These are phyloP conservation scores for Rapana venosa DNA, from an alignment of 2,888 invertebrate species.

Conservation along the genomic window DNA sequence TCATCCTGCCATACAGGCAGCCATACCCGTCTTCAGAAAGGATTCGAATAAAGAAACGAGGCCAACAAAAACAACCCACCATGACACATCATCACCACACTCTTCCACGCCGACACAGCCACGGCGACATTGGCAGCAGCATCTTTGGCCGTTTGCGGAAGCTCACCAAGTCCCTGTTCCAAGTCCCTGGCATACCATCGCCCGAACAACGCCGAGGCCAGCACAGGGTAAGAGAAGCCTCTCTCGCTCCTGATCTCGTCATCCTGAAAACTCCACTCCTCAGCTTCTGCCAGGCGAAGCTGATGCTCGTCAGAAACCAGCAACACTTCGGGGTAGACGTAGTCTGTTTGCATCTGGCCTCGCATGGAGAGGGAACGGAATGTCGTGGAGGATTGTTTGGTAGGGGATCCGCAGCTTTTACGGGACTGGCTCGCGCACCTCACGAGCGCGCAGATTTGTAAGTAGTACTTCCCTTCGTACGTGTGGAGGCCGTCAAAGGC, in stretches of 20 bases:
- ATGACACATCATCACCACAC: neutral
- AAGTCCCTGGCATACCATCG: conserved; percentile 53
- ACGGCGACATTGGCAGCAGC: neutral
- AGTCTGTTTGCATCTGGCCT: conserved; percentile 54
- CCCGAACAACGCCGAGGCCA: conserved; percentile 57
- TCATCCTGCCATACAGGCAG: neutral
- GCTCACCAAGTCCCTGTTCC: neutral
- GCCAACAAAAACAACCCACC: neutral
- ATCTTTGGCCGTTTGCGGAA: no score
- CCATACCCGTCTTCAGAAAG: no score
- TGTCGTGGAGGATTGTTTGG: conserved; percentile 47
- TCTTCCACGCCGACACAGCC: neutral
- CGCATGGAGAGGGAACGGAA: conserved; percentile 54
- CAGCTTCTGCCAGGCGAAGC: conserved; percentile 46
- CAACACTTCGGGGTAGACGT: conserved; percentile 61
- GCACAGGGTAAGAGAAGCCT: conserved; percentile 47
- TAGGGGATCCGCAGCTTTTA: conserved; percentile 55
- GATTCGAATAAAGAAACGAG: no score
- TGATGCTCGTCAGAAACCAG: conserved; percentile 42
- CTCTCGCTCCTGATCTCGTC: conserved; percentile 42
- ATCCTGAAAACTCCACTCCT: conserved; percentile 50
- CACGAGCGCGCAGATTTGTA: conserved; percentile 64
- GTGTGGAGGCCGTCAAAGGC: conserved; percentile 68
- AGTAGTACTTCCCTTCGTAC: conserved; percentile 61
- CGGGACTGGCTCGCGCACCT: conserved; percentile 55